Evolutionary conservation across 1,140 invertebrate species (phyloP).

Genomic region (Heliothis virescens): DNA sequence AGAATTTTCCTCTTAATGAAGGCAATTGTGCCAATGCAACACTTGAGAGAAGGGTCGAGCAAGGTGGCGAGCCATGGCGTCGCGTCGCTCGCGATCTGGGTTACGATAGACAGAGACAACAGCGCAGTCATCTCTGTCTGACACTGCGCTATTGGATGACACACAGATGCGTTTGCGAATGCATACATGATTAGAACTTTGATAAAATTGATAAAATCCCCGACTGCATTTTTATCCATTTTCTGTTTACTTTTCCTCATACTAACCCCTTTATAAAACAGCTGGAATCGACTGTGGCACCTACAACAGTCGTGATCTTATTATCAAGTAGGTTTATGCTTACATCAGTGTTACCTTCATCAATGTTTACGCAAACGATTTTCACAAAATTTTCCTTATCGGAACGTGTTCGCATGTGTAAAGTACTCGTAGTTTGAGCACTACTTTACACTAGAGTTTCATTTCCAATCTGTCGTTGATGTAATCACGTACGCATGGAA

Average conservation of each 20-base stretch:
- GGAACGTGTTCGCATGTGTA: not conserved
- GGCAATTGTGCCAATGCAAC: conserved; percentile 58
- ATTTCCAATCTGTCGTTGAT: conserved; percentile 47
- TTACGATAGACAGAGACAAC: conserved; percentile 59
- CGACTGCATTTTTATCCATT: conserved; percentile 1
- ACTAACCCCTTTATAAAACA: not conserved
- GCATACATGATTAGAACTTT: conserved; percentile 39
- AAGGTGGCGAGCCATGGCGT: conserved; percentile 59
- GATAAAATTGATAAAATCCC: conserved; percentile 29
- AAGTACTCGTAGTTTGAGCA: not conserved
- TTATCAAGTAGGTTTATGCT: not conserved
- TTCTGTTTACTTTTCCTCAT: conserved; percentile 23
- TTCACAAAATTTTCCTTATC: conserved; percentile 34
- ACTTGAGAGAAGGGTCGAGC: conserved; percentile 60
- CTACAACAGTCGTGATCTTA: conserved; percentile 7
- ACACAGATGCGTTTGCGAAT: conserved; percentile 57
- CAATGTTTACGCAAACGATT: not conserved
- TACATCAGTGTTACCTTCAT: not conserved
- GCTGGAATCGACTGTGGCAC: not conserved
- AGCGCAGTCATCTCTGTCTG: conserved; percentile 53
- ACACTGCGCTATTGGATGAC: conserved; percentile 53
- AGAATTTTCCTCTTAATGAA: conserved; percentile 51
- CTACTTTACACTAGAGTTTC: conserved; percentile 21
- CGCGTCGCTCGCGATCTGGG: conserved; percentile 60
- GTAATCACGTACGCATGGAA: conserved; percentile 52